phyloP scores from a whole-genome alignment of 2,113 vertebrate genomes.

The Polypterus senegalus region DNA sequence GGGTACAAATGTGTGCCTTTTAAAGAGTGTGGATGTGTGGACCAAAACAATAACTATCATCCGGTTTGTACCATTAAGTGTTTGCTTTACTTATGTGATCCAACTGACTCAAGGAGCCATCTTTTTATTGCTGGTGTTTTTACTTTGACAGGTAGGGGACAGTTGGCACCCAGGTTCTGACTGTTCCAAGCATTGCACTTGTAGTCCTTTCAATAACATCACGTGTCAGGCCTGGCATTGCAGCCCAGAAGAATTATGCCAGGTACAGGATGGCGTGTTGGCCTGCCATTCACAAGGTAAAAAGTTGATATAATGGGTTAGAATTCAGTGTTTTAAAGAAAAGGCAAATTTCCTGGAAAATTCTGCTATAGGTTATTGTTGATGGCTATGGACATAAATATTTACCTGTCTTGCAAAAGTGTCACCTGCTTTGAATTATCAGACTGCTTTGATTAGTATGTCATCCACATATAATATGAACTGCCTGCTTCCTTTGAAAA shows the following conservation, averaged over 20 bases:
- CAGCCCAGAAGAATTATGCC: slow-evolving; percentile 60
- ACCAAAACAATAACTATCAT: slow-evolving; percentile 49
- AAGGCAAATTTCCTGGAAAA: no score
- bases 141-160: slow-evolving; percentile 46
- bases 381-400: no score
- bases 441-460: no score
- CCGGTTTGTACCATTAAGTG: slow-evolving; percentile 31
- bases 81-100: no score
- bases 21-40: slow-evolving; percentile 58
- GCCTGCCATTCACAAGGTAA: slow-evolving; percentile 68
- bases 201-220: slow-evolving; percentile 35
- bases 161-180: slow-evolving; percentile 53
- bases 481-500: no score
- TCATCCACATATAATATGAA: no score
- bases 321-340: no score
- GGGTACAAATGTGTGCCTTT: slow-evolving; percentile 59
- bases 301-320: background rate
- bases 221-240: slow-evolving; percentile 62
- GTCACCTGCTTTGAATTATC: no score
- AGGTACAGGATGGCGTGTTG: slow-evolving; percentile 56
- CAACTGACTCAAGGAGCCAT: no score
- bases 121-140: slow-evolving; percentile 1
- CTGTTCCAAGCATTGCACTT: slow-evolving; percentile 65
- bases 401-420: no score
- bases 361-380: no score